phyloP scores from a whole-genome alignment of 2,797 vertebrate species.

The Eupleurogrammus muticus region DNA sequence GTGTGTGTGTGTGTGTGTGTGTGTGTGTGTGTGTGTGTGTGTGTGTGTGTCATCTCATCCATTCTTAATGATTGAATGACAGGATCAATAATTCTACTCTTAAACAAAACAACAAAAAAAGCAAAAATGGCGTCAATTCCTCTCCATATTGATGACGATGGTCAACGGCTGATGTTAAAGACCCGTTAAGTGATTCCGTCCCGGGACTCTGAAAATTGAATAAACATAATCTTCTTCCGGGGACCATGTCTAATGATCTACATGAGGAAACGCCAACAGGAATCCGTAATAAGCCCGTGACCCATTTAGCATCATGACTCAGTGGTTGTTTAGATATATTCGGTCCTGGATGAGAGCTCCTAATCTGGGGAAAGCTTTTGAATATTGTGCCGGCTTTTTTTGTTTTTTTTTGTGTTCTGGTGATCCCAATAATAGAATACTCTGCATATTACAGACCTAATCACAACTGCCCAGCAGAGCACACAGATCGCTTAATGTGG shows the following conservation, averaged over 20 bases:
- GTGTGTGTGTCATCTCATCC: not conserved
- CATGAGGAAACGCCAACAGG: conserved; percentile 22
- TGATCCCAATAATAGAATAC: too few species aligned
- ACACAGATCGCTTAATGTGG: conserved; percentile 16
- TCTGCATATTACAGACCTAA: conserved; percentile 3
- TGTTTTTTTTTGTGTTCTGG: conserved; percentile 45
- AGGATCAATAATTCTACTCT: too few species aligned
- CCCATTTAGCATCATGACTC: conserved; percentile 60
- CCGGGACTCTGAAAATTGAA: conserved; percentile 11
- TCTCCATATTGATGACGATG: conserved; percentile 16
- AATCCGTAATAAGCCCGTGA: conserved; percentile 52
- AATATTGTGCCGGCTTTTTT: conserved; percentile 48
- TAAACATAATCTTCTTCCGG: conserved; percentile 41
- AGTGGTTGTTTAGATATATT: conserved; percentile 44
- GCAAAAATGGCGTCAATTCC: conserved; percentile 6
- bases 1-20: not conserved
- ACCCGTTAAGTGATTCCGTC: conserved; percentile 41
- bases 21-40: not conserved
- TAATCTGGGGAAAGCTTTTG: conserved; percentile 55
- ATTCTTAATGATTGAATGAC: too few species aligned
- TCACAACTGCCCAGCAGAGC: conserved; percentile 3
- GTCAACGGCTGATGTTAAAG: conserved; percentile 22
- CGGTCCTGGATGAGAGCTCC: conserved; percentile 50
- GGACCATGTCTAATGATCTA: conserved; percentile 37
- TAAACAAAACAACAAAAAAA: not conserved